Conservation (phyloP, 2,113 vertebrate genomes). For the Menura novaehollandiae region DNA sequence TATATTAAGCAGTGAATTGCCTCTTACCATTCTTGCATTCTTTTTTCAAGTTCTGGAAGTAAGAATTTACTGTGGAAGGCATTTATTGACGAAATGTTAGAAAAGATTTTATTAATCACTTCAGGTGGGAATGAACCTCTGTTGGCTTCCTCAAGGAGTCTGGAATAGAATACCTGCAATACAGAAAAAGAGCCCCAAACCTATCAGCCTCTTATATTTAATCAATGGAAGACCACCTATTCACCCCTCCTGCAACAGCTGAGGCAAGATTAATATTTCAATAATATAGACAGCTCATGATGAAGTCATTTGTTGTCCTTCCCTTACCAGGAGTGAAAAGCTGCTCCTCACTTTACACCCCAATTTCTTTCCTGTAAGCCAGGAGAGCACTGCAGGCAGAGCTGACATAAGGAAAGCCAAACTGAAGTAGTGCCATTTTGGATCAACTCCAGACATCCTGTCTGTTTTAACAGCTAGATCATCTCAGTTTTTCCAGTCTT, state of each 20-base stretch:
- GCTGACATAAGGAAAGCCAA: not conserved
- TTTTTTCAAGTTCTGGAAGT: conserved; percentile 91
- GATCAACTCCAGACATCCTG: not conserved
- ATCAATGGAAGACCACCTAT: not conserved
- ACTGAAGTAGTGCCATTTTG: not conserved
- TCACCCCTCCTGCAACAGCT: not conserved
- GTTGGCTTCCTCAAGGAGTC: conserved; percentile 89
- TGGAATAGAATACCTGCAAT: conserved; percentile 86
- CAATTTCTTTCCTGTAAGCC: not conserved
- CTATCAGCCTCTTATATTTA: not conserved
- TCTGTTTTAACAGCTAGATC: not conserved
- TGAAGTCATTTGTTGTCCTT: not conserved
- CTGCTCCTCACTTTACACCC: not conserved
- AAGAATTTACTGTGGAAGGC: conserved; percentile 95
- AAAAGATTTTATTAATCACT: conserved; percentile 96
- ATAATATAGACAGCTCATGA: not conserved
- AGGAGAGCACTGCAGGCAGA: not conserved
- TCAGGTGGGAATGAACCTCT: conserved; percentile 92
- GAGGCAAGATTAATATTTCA: not conserved
- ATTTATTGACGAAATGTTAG: conserved; percentile 94
- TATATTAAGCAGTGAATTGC: not conserved
- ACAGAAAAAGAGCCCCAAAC: conserved; percentile 9
- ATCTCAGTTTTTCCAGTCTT: not conserved
- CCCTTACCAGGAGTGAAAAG: not conserved
- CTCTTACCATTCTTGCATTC: conserved; percentile 97